Percentiles rank a stretch among this genome's conserved stretches.
Conservation (phyloP, 2,113 vertebrate species). For the Echinops telfairi region DNA sequence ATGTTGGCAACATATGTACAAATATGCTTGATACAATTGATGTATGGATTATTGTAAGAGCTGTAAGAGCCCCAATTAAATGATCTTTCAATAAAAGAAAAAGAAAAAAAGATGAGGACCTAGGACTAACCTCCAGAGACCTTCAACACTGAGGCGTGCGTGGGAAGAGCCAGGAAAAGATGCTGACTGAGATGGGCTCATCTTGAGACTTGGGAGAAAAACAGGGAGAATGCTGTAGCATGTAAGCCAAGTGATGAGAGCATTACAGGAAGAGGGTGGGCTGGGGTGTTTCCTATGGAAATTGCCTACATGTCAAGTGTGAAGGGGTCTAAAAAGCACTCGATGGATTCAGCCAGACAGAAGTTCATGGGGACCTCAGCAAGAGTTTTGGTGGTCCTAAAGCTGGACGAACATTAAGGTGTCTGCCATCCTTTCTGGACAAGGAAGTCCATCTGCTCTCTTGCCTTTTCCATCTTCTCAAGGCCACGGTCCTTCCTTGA, state of each 20-base stretch:
- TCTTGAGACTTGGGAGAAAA: background rate
- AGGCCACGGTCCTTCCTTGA: background rate
- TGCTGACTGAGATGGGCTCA: background rate
- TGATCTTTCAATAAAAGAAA: no score
- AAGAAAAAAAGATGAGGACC: no score
- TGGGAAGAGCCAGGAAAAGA: background rate
- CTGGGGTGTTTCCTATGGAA: background rate
- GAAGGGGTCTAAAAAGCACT: slow-evolving; percentile 3
- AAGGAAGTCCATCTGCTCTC: background rate
- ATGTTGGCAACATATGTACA: no score
- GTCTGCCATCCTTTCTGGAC: background rate
- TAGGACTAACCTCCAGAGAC: background rate
- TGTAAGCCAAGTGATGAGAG: background rate
- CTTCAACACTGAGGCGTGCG: background rate
- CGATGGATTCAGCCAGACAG: background rate
- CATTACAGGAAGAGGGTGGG: background rate
- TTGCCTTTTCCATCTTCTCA: background rate
- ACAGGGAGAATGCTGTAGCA: background rate
- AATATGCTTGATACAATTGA: no score
- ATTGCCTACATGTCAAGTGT: background rate
- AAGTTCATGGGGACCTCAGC: background rate
- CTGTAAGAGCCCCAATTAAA: no score
- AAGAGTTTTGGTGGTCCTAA: background rate
- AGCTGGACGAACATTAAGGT: background rate
- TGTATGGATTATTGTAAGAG: no score